Evolutionary conservation across 2,113 vertebrate genomes (phyloP).

Genomic region (Pycnonotus jocosus): DNA sequence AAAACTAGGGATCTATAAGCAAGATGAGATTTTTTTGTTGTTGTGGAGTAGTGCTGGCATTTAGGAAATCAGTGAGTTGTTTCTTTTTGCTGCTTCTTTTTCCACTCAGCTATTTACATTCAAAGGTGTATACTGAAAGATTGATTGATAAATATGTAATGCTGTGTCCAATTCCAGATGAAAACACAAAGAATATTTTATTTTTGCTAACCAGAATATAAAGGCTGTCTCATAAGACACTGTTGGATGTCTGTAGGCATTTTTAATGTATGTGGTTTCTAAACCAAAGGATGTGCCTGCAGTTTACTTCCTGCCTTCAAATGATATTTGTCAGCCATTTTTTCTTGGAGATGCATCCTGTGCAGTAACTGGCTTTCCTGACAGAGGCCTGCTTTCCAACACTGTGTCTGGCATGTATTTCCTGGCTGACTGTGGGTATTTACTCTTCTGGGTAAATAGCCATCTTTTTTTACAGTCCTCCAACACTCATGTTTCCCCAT

Average conservation of each 20-base stretch:
- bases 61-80: not conserved
- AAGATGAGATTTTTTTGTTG: not conserved
- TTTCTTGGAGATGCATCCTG: not conserved
- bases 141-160: not conserved
- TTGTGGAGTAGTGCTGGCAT: not conserved
- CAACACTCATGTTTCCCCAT: not conserved
- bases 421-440: not conserved
- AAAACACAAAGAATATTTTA: not conserved
- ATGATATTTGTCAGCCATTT: not conserved
- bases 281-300: not conserved
- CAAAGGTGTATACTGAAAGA: not conserved
- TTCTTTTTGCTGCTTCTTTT: not conserved
- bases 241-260: not conserved
- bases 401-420: not conserved
- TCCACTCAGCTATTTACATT: not conserved
- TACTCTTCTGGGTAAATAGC: not conserved
- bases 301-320: not conserved
- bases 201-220: not conserved
- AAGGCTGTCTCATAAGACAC: not conserved
- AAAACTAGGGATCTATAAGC: not conserved
- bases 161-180: not conserved
- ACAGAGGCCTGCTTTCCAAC: not conserved
- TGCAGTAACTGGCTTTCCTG: not conserved
- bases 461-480: not conserved
- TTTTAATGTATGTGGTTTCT: not conserved